Evolutionary conservation across 2,797 vertebrate genomes (phyloP).

Genomic region (Siniperca undulata): DNA sequence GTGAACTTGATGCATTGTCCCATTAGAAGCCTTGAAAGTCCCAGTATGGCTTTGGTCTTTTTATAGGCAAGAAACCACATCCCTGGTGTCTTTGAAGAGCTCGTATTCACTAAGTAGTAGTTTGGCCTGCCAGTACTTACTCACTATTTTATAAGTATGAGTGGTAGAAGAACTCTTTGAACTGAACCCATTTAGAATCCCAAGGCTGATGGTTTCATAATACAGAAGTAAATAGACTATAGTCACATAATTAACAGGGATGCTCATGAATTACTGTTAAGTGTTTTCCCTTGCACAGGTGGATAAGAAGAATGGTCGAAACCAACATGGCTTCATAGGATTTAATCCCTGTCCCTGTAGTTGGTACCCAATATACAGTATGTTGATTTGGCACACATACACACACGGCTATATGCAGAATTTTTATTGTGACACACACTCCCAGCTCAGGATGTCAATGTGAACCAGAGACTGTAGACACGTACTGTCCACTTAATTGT

Average conservation of each 20-base stretch:
- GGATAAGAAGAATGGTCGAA: conserved; percentile 45
- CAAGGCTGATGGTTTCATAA: conserved; percentile 77
- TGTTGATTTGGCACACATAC: conserved; percentile 25
- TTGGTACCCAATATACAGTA: conserved; percentile 1
- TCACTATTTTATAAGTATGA: conserved; percentile 81
- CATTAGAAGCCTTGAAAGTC: conserved; percentile 51
- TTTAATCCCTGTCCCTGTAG: conserved; percentile 14
- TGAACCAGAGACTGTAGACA: conserved; percentile 22
- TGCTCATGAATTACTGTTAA: conserved; percentile 62
- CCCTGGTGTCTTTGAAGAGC: conserved; percentile 80
- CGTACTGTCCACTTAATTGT: conserved; percentile 21
- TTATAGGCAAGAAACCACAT: conserved; percentile 83
- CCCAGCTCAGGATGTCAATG: conserved; percentile 4
- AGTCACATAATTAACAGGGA: conserved; percentile 76
- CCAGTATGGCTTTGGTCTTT: conserved; percentile 79
- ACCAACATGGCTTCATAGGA: conserved; percentile 10
- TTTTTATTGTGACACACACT: conserved; percentile 14
- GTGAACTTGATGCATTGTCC: conserved; percentile 43
- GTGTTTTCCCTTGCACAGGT: conserved; percentile 71
- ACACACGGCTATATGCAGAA: not conserved
- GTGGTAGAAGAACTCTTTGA: conserved; percentile 80
- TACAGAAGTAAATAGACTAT: conserved; percentile 74
- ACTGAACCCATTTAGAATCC: conserved; percentile 75
- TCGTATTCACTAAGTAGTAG: conserved; percentile 83
- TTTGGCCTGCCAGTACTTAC: conserved; percentile 79